phyloP scores from a whole-genome alignment of 2,797 vertebrate genomes.

The Thripadectes ignobilis region DNA sequence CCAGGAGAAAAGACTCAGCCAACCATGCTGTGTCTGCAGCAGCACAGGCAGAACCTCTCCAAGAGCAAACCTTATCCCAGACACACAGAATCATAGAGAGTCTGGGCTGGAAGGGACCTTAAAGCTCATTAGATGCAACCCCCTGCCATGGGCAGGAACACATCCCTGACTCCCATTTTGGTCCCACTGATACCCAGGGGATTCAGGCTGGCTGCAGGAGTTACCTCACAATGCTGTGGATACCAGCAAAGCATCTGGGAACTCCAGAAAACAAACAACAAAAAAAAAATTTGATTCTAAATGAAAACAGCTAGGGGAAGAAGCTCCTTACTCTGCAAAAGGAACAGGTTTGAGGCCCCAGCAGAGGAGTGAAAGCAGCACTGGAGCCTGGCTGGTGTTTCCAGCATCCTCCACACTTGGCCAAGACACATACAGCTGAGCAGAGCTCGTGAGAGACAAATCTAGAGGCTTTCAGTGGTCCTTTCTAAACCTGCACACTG shows the following conservation, averaged over 20 bases:
- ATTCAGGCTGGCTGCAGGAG: not conserved
- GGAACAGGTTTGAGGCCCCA: not conserved
- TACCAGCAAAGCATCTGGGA: not conserved
- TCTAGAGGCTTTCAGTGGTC: not conserved
- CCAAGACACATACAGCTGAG: not conserved
- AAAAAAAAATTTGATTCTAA: not conserved
- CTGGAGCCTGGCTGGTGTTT: not conserved
- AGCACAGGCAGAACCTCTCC: not conserved
- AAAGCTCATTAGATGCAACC: not conserved
- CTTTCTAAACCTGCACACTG: not conserved
- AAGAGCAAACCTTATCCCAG: not conserved
- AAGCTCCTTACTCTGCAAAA: not conserved
- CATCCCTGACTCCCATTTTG: rapidly evolving
- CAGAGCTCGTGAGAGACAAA: not conserved
- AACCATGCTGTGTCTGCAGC: rapidly evolving
- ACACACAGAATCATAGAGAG: rapidly evolving
- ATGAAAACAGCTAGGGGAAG: rapidly evolving
- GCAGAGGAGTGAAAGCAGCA: rapidly evolving
- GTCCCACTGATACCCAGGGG: not conserved
- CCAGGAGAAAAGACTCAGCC: not conserved
- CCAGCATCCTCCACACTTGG: rapidly evolving
- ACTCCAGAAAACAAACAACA: not conserved
- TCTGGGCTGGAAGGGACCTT: not conserved
- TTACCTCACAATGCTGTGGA: rapidly evolving
- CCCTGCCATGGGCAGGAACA: not conserved